Conservation (phyloP, 2,797 vertebrate genomes). For the Pelochelys cantorii region DNA sequence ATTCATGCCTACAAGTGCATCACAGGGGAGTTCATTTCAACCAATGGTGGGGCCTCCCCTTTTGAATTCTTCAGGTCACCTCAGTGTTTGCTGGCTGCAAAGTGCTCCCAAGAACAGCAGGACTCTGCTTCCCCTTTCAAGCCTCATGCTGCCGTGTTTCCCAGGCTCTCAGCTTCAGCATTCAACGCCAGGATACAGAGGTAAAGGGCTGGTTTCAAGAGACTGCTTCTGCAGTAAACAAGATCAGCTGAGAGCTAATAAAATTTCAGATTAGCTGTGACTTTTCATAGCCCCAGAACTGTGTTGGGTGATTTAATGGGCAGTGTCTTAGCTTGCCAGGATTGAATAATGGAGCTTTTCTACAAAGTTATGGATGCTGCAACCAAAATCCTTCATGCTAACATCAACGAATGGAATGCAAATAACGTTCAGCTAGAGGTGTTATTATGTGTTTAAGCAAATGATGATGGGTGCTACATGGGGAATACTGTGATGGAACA, state of each 20-base stretch:
- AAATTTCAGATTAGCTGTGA: conserved; percentile 82
- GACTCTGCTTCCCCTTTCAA: not conserved
- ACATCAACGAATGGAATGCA: conserved; percentile 85
- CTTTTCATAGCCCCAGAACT: conserved; percentile 78
- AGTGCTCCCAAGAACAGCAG: not conserved
- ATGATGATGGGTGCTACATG: conserved; percentile 79
- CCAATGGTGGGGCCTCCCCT: not conserved
- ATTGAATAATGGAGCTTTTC: conserved; percentile 91
- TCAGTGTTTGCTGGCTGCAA: not conserved
- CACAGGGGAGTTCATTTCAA: not conserved
- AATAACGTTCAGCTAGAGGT: conserved; percentile 79
- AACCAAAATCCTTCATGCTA: conserved; percentile 86
- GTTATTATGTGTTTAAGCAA: conserved; percentile 79
- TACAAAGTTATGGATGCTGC: conserved; percentile 89
- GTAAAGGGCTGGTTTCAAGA: conserved; percentile 59
- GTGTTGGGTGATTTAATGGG: conserved; percentile 79
- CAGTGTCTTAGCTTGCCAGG: conserved; percentile 83
- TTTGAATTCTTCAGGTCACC: not conserved
- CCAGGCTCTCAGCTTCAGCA: not conserved
- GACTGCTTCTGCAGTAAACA: conserved; percentile 67
- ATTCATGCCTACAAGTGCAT: not conserved
- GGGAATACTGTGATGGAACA: conserved; percentile 61
- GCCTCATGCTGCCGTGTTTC: not conserved
- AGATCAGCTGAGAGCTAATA: conserved; percentile 77
- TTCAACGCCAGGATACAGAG: not conserved